These are phyloP conservation scores for Teleopsis dalmanni DNA, from an alignment of 1,140 invertebrate species.

Conservation along the genomic window DNA sequence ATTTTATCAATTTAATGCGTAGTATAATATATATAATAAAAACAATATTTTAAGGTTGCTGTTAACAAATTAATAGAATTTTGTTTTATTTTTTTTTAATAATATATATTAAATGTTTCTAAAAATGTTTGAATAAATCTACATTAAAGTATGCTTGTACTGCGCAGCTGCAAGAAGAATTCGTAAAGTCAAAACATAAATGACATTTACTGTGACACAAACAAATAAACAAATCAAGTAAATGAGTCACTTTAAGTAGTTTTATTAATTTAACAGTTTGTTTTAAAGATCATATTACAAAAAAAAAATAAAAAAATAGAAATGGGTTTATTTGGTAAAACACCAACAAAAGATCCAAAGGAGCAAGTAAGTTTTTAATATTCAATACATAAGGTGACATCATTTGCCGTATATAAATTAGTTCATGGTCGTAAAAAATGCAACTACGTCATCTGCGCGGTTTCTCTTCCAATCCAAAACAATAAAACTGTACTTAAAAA, in stretches of 20 bases:
- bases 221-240: constrained; percentile 1
- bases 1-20: too few relatives aligned
- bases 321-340: constrained; percentile 90
- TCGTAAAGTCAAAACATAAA: background rate
- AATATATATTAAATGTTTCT: too few relatives aligned
- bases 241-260: constrained; percentile 16
- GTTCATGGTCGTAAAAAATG: constrained; percentile 14
- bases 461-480: constrained; percentile 4
- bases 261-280: constrained; percentile 5
- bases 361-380: constrained; percentile 64
- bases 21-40: background rate
- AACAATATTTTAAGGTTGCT: too few relatives aligned
- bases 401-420: constrained; percentile 1
- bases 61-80: too few relatives aligned
- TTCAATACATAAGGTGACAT: background rate
- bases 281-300: constrained; percentile 3
- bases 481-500: background rate
- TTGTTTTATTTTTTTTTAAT: too few relatives aligned
- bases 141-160: too few relatives aligned
- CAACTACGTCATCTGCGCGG: constrained; percentile 16
- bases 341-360: constrained; percentile 73
- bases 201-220: background rate
- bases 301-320: constrained; percentile 16
- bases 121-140: too few relatives aligned
- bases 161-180: too few relatives aligned